Base-by-base conservation (phyloP, 2,113 vertebrate species). In the Zootoca vivipara region DNA sequence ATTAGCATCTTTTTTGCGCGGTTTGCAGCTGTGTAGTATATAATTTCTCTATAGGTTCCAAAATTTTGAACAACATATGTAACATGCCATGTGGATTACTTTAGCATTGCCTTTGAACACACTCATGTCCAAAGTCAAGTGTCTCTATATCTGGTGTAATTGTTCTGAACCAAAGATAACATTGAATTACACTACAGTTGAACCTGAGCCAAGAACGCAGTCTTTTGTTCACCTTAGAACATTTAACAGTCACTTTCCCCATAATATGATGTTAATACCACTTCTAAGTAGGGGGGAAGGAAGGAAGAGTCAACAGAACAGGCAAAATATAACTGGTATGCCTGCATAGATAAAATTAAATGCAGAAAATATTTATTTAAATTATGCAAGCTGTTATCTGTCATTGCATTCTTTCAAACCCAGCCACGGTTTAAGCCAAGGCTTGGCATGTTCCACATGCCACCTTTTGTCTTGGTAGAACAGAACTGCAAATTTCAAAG, bases 151-250 rank as follows among this genome's bases (percentile, higher is more conserved):
- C 28, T 87, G 69, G 33, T 62, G 35, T 40, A 73, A 58, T 85
- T 77, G 64, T 75, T 24, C 79, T 87, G 56, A 82, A 82, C 30
- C 28, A 87, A 82, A 73, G 67, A 87, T 82, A 87, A 87, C 70
- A 35, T n/a, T 74, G 38, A 74, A 82, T 87, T 46, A 82, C 70
- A 82, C 56, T 58, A 82, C 30, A 33, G 46, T 26, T 74, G 69
- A 72, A 62, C 13, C 35, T 46, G 30, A 87, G 33, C 52, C 69
- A 87, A 82, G 69, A 72, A 74, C 38, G 40, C 62, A n/a, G 58
- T 15, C 70, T 72, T 87, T 69, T 65, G 86, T 82, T 87, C 38
- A 42, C 42, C 22, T 64, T 33, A 26, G 56, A 73, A 82, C 69
- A 73, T 15, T 42, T 26, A 46, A 35, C 18, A 42, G 38, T 67